Base-by-base conservation (phyloP, 1,140 invertebrate genomes). In the Dendrolimus punctatus region DNA sequence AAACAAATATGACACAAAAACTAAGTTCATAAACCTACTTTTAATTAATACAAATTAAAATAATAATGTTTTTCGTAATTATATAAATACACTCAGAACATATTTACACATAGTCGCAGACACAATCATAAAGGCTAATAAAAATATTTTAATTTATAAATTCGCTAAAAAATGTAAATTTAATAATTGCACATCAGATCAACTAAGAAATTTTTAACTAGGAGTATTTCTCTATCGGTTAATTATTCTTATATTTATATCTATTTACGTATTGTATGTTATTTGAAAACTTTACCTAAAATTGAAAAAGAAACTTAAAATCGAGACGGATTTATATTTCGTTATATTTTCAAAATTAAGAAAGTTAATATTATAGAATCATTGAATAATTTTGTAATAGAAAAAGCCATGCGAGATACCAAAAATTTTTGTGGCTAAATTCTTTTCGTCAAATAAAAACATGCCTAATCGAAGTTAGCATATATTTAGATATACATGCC, bases 231-330 rank as follows among this genome's bases (percentile, higher is more conserved):
- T 71, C 73, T 81, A 82, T 73, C 57, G 75, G 71, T 81, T 81
- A 81, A 65, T 66, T 80, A 76, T 73, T 49, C 76, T 85, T 85
- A 85, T 45, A 69, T 64, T 75, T 82, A 79, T 60, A 49, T 70
- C 76, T 83, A 85, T 71, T 83, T 85, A 82, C 81, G 81, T 85
- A 81, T 77, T 71, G 66, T 64, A 77, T 76, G 65, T 57, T 72
- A 66, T 72, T 73, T 53, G 60, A 68, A 68, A 77, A 79, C 78
- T 76, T 67, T 68, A 76, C 64, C 23, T 23, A 23, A 23, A 23
- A 23, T 23, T 23, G 23, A 45, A 50, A 50, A 50, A 37, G 74
- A 74, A 77, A 80, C 72, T 71, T 77, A 74, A 76, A 57, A 64
- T 54, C 69, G 76, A 80, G 78, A 85, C 80, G 76, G 80, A 85